Conservation (phyloP, 2,113 vertebrate genomes). For the Sardina pilchardus region DNA sequence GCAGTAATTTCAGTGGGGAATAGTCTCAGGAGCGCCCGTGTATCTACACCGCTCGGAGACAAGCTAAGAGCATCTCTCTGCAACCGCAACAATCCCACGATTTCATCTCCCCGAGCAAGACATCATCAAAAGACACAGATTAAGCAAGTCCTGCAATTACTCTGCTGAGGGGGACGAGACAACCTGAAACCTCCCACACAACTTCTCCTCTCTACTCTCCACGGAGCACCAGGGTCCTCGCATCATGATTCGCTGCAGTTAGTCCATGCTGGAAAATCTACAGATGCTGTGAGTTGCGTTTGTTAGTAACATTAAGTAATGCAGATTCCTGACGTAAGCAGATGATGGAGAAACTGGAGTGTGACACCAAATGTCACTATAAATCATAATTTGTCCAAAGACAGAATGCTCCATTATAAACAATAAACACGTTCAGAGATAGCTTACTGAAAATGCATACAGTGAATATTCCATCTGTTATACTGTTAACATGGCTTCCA, state of each 20-base stretch:
- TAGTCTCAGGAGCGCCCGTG: background rate
- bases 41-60: too few species aligned
- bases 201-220: background rate
- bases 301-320: background rate
- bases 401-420: background rate
- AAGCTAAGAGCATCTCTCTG: constrained; percentile 31
- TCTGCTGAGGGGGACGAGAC: background rate
- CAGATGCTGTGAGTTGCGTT: background rate
- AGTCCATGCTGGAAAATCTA: background rate
- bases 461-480: background rate
- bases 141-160: background rate
- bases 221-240: background rate
- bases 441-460: background rate
- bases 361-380: background rate
- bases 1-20: background rate
- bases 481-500: background rate
- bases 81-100: constrained; percentile 31
- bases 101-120: background rate
- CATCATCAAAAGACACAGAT: background rate
- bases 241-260: background rate
- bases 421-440: background rate
- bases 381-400: background rate
- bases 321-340: background rate
- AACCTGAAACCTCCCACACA: background rate
- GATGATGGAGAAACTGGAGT: background rate